These are phyloP conservation scores for Plusia festucae DNA, from an alignment of 2,888 invertebrate genomes.

Conservation along the genomic window DNA sequence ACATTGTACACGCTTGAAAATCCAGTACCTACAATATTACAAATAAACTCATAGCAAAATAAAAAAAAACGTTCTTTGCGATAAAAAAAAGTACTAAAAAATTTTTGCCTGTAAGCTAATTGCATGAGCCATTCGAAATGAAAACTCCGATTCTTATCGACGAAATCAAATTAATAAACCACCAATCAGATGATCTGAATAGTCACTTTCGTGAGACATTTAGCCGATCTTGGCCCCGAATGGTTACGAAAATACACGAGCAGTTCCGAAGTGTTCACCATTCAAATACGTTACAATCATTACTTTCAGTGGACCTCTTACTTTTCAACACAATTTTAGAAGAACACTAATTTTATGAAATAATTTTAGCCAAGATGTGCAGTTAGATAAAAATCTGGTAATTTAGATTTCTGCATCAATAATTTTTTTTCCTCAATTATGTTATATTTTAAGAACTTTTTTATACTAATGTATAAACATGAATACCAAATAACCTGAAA, in stretches of 20 bases:
- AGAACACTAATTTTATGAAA: no score
- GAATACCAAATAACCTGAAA: no score
- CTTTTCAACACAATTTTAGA: no score
- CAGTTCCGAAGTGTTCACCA: neutral
- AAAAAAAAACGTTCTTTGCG: neutral
- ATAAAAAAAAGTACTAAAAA: neutral
- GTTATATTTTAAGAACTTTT: no score
- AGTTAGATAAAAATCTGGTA: no score
- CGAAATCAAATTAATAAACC: slow-evolving; percentile 2
- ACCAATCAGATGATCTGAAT: slow-evolving; percentile 1
- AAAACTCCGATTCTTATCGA: neutral
- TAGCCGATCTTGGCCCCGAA: neutral
- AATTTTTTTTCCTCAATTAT: no score
- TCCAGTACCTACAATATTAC: slow-evolving; percentile 12
- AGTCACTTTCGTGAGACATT: neutral
- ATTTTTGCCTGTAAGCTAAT: neutral
- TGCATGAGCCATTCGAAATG: neutral
- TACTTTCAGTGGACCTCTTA: neutral
- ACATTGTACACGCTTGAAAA: slow-evolving; percentile 11
- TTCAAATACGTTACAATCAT: neutral
- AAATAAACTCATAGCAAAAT: neutral
- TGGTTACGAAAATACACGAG: slow-evolving; percentile 10
- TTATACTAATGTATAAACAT: no score
- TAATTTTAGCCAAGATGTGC: no score
- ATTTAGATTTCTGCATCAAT: no score